Base-by-base conservation (phyloP, 1,140 invertebrate genomes). In the Scylla paramamosain region DNA sequence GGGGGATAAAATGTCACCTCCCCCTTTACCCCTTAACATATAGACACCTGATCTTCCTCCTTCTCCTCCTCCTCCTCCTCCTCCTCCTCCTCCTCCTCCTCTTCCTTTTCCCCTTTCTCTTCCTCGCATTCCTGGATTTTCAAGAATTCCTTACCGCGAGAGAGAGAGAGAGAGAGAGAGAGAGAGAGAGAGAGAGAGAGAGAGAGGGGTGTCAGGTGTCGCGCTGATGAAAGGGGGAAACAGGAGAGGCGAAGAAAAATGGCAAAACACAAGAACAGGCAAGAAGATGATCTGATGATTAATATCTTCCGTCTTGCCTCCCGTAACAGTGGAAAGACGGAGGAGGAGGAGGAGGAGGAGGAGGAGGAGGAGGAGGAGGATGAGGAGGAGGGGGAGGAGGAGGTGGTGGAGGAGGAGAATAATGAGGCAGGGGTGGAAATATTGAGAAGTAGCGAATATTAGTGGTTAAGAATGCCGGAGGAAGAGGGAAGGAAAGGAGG, bases 231-330 rank as follows among this genome's bases (percentile, higher is more conserved):
- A 89, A 91, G 29, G 87, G 87, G 82, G 48, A 86, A 20, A 87
- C 31, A 67, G 90, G 67, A 67, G 91, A 67, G 45, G 46, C 39
- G 94, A 95, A 95, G 94, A 95, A 95, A 95, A 95, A 95, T 95
- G 94, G 83, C 31, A 86, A 92, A 92, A 95, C 92, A 92, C 86
- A 94, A 94, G 94, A 94, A 94, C 91, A 94, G 94, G 31, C 48
- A 45, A 88, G 86, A 94, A 94, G 93, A 94, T 89, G 94, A 94
- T 91, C 94, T 89, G 7, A 91, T 94, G 94, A 94, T 94, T 83
- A 94, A 94, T 94, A 91, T 91, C 94, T 94, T 94, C 94, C 94
- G 94, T 84, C 91, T 67, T 94, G 39, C 88, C 12, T 91, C 29
- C 46, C 94, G 77, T 45, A 86, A 91, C 31, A 91, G 45, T 31